phyloP scores from a whole-genome alignment of 2,113 vertebrate species.

The Syngnathus typhle region DNA sequence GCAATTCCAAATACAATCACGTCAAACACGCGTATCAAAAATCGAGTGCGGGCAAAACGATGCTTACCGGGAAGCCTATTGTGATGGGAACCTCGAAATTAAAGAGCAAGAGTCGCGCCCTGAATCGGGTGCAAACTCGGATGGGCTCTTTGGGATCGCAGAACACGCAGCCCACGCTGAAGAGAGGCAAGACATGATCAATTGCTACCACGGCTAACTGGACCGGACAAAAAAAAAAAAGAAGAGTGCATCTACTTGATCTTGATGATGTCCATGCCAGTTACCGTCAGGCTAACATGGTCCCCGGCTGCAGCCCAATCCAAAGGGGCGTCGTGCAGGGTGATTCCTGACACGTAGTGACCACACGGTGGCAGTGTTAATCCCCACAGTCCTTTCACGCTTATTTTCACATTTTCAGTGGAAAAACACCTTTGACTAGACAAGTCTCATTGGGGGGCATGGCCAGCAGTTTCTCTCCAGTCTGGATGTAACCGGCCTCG shows the following conservation, averaged over 20 bases:
- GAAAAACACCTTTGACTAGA: constrained; percentile 84
- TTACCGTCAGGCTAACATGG: constrained; percentile 93
- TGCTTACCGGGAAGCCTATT: constrained; percentile 93
- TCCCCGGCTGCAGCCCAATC: constrained; percentile 98
- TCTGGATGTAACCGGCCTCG: constrained; percentile 91
- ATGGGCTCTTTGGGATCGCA: constrained; percentile 89
- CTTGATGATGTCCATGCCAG: constrained; percentile 99
- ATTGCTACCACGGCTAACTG: neutral
- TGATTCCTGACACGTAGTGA: constrained; percentile 78
- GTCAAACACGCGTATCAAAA: neutral
- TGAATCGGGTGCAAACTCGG: constrained; percentile 84
- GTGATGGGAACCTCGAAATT: constrained; percentile 94
- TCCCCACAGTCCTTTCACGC: neutral
- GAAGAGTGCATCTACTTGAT: constrained; percentile 79
- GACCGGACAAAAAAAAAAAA: neutral
- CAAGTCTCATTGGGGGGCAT: constrained; percentile 98
- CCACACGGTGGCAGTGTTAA: constrained; percentile 54
- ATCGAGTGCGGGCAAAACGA: too few species aligned
- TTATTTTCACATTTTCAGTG: neutral
- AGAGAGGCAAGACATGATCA: constrained; percentile 18
- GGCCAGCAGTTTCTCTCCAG: constrained; percentile 83
- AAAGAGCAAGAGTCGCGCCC: constrained; percentile 90
- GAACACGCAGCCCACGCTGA: constrained; percentile 89
- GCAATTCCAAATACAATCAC: neutral
- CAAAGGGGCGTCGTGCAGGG: constrained; percentile 86